A percentile compares a stretch with the other conserved stretches of the same genome.
Conservation (phyloP, 2,113 vertebrate genomes). For the Platichthys stellatus region DNA sequence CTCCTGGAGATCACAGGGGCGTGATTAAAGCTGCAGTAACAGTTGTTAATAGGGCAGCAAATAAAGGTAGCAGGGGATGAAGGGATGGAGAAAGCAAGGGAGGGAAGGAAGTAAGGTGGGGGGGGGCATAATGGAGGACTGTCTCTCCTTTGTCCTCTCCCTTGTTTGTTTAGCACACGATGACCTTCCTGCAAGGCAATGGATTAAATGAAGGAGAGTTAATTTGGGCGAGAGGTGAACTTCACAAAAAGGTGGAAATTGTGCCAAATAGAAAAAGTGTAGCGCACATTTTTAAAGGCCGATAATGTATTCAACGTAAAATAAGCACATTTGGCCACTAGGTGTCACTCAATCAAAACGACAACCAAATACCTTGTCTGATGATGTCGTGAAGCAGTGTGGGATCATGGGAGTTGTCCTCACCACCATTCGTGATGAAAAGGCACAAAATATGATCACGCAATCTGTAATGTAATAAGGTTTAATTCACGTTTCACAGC, state of each 20-base stretch:
- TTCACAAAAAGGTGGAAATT: constrained; percentile 9
- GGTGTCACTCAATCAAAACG: too few species aligned
- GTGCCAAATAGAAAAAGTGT: not conserved
- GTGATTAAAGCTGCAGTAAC: constrained; percentile 98
- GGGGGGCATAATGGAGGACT: constrained; percentile 53
- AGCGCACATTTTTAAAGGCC: not conserved
- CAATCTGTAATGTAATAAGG: too few species aligned
- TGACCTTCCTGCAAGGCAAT: constrained; percentile 74
- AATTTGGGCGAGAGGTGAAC: constrained; percentile 38
- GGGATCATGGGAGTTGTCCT: too few species aligned
- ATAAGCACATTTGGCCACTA: not conserved
- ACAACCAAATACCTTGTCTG: not conserved
- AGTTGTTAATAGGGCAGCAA: constrained; percentile 99
- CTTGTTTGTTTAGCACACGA: constrained; percentile 76
- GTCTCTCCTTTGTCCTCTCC: constrained; percentile 62
- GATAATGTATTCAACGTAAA: not conserved
- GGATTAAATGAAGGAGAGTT: constrained; percentile 54
- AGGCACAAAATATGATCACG: too few species aligned
- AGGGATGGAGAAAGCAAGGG: constrained; percentile 64
- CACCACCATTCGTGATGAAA: too few species aligned
- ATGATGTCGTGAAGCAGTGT: too few species aligned
- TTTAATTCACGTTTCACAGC: too few species aligned
- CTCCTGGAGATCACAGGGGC: constrained; percentile 94
- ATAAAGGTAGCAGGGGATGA: constrained; percentile 90
- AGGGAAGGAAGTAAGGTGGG: constrained; percentile 55